Conservation (phyloP, 2,113 vertebrate species). For the Gadus macrocephalus region DNA sequence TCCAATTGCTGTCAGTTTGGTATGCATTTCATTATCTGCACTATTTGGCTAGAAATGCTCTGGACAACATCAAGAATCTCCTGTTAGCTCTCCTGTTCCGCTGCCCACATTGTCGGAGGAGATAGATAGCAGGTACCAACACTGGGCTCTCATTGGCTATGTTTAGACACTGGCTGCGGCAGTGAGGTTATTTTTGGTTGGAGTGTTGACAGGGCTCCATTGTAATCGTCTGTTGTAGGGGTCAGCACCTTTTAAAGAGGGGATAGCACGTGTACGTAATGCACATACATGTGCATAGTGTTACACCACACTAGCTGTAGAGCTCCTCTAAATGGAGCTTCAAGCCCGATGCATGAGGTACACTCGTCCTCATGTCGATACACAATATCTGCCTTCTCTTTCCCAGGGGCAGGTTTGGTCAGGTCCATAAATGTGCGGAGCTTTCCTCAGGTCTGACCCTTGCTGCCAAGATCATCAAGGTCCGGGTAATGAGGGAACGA, state of each 20-base stretch:
- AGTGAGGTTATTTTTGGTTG: constrained; percentile 71
- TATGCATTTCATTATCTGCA: constrained; percentile 20
- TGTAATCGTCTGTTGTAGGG: constrained; percentile 60
- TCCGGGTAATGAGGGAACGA: constrained; percentile 80
- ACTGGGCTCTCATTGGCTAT: constrained; percentile 30
- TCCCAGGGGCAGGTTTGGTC: constrained; percentile 83
- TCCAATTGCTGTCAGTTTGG: constrained; percentile 15
- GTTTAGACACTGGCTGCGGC: constrained; percentile 45
- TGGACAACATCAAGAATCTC: constrained; percentile 37
- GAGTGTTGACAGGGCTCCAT: constrained; percentile 47
- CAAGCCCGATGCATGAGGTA: no score
- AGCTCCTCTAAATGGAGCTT: no score
- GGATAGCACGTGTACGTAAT: no score
- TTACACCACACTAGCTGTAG: no score
- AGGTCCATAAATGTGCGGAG: constrained; percentile 84
- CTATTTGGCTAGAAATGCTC: constrained; percentile 4
- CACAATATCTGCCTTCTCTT: neutral
- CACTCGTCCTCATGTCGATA: neutral
- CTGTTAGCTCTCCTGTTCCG: no score
- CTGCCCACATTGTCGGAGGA: constrained; percentile 5
- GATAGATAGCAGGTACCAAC: constrained; percentile 62
- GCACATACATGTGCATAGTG: no score
- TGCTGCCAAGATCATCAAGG: constrained; percentile 87
- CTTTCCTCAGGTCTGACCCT: constrained; percentile 76
- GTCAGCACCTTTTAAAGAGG: constrained; percentile 26